phyloP scores from a whole-genome alignment of 2,113 vertebrate species.

The Strix uralensis region DNA sequence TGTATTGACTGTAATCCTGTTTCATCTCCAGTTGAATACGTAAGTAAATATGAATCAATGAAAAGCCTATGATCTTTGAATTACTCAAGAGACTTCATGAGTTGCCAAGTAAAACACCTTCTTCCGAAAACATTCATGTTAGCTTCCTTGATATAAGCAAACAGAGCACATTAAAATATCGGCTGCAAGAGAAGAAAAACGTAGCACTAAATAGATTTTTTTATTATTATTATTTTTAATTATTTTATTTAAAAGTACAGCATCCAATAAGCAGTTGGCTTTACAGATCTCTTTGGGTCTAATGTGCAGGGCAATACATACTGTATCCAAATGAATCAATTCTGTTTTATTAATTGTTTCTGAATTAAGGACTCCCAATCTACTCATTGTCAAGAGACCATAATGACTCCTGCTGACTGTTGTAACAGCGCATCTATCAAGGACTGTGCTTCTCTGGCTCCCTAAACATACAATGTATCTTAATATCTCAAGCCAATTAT shows the following conservation, averaged over 20 bases:
- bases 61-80: background rate
- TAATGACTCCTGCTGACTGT: background rate
- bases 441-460: background rate
- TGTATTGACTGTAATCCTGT: background rate
- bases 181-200: background rate
- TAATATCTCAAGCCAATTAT: background rate
- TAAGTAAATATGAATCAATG: background rate
- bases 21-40: background rate
- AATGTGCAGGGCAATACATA: background rate
- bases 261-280: background rate
- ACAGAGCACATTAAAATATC: background rate
- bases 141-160: background rate
- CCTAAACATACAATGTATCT: background rate
- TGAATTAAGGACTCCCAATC: background rate
- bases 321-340: background rate
- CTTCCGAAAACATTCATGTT: background rate
- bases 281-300: background rate
- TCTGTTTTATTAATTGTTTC: background rate
- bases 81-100: background rate
- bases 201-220: background rate
- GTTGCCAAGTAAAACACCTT: conserved; percentile 8
- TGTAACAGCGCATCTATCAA: background rate
- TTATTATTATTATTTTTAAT: background rate
- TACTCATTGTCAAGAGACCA: background rate
- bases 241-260: background rate